Conservation (phyloP, 2,888 invertebrate genomes). For the Phaonia tiefii region DNA sequence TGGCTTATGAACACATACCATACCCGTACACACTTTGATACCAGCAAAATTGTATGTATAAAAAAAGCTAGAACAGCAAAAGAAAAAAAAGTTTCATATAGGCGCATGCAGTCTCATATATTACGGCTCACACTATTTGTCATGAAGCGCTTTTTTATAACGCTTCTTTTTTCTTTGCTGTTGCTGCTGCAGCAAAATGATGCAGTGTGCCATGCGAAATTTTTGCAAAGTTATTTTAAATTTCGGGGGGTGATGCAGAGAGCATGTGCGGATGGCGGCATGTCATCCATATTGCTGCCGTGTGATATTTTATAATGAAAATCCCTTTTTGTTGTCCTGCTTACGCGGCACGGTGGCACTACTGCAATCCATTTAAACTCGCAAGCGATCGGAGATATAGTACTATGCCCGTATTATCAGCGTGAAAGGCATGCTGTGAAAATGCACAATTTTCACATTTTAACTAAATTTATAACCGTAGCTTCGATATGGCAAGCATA, state of each 20-base stretch:
- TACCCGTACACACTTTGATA: not conserved
- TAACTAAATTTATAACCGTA: slow-evolving; percentile 76
- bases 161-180: slow-evolving; percentile 48
- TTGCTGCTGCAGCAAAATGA: slow-evolving; percentile 53
- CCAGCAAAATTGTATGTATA: slow-evolving; percentile 16
- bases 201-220: slow-evolving; percentile 48
- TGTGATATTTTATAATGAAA: slow-evolving; percentile 79
- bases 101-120: slow-evolving; percentile 58
- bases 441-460: slow-evolving; percentile 79
- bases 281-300: slow-evolving; percentile 67
- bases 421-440: slow-evolving; percentile 70
- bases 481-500: slow-evolving; percentile 74
- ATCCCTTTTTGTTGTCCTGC: slow-evolving; percentile 71
- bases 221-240: slow-evolving; percentile 70
- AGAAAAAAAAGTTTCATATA: slow-evolving; percentile 14
- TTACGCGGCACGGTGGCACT: not conserved
- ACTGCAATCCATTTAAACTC: slow-evolving; percentile 2
- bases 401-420: slow-evolving; percentile 52
- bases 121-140: slow-evolving; percentile 76
- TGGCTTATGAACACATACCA: slow-evolving; percentile 46
- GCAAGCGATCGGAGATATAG: slow-evolving; percentile 10
- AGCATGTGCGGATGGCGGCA: slow-evolving; percentile 57
- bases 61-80: slow-evolving; percentile 21
- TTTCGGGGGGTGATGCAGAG: slow-evolving; percentile 33
- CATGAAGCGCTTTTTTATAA: slow-evolving; percentile 73